Percentiles rank a stretch among this genome's conserved stretches.
Evolutionary conservation across 2,113 vertebrate genomes (phyloP).

Genomic region (Prionailurus viverrinus): DNA sequence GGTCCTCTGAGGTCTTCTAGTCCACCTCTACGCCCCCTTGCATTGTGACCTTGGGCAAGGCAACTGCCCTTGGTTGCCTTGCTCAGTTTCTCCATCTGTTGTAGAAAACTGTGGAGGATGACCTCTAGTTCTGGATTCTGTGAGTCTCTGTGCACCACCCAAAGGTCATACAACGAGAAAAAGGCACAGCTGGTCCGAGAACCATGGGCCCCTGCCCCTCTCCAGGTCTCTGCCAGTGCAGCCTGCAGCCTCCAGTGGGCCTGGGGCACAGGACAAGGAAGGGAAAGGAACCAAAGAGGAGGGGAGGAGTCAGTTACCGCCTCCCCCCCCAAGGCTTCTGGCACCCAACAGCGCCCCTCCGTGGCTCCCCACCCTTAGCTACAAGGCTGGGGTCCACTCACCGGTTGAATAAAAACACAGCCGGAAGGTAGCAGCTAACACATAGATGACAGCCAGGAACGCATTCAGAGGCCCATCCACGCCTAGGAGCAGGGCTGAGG

Average conservation of each 20-base stretch:
- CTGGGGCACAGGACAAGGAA: background rate
- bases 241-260: background rate
- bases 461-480: conserved; percentile 88
- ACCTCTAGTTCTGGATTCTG: background rate
- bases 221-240: background rate
- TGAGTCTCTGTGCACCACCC: background rate
- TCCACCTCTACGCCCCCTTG: background rate
- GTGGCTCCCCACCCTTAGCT: background rate
- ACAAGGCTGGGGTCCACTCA: conserved; percentile 74
- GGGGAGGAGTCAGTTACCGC: background rate
- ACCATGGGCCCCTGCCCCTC: background rate
- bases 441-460: conserved; percentile 91
- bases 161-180: background rate
- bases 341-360: background rate
- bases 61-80: background rate
- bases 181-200: background rate
- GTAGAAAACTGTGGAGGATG: background rate
- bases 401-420: conserved; percentile 94
- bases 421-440: conserved; percentile 91
- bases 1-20: background rate
- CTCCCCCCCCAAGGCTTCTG: background rate
- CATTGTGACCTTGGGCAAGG: background rate
- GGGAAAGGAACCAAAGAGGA: background rate
- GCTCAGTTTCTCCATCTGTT: background rate
- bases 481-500: conserved; percentile 92